phyloP scores from a whole-genome alignment of 2,888 invertebrate species.

The Zygaena filipendulae region DNA sequence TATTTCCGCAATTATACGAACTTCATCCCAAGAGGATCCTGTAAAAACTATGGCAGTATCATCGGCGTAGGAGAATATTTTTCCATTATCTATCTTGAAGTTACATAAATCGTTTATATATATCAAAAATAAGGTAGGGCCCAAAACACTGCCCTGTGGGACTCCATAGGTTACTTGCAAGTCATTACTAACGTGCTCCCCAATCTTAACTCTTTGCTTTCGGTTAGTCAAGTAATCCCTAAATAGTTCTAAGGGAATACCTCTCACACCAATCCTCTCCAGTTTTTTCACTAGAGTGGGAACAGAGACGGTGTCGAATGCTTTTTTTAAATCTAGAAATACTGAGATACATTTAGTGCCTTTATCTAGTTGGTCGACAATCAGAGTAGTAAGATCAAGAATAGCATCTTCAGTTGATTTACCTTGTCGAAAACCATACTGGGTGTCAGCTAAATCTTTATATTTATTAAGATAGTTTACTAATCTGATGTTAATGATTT shows the following conservation, averaged over 20 bases:
- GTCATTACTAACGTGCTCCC: constrained; percentile 3
- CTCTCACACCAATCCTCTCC: too few species aligned
- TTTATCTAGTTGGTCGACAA: constrained; percentile 1
- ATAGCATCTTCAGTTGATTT: constrained; percentile 7
- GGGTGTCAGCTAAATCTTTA: constrained; percentile 3
- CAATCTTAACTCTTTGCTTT: too few species aligned
- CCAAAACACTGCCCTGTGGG: constrained; percentile 7
- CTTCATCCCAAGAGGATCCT: constrained; percentile 13
- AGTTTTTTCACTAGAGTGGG: constrained; percentile 5
- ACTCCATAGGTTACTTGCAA: constrained; percentile 4
- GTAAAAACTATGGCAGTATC: constrained; percentile 10
- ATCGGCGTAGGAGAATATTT: constrained; percentile 8
- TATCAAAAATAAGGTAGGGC: constrained; percentile 9
- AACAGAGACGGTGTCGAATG: too few species aligned
- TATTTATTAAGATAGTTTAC: constrained; percentile 3
- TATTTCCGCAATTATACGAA: not conserved
- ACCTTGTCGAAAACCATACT: constrained; percentile 5
- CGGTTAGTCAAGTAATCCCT: constrained; percentile 2
- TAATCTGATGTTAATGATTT: constrained; percentile 2
- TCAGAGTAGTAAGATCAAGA: too few species aligned
- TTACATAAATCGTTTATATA: constrained; percentile 7
- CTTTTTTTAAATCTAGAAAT: too few species aligned
- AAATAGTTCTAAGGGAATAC: constrained; percentile 4
- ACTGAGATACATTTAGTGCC: constrained; percentile 2
- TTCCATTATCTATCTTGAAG: not conserved